These are phyloP conservation scores for Muscicapa comitata DNA, from an alignment of 2,797 vertebrate species.

Conservation along the genomic window DNA sequence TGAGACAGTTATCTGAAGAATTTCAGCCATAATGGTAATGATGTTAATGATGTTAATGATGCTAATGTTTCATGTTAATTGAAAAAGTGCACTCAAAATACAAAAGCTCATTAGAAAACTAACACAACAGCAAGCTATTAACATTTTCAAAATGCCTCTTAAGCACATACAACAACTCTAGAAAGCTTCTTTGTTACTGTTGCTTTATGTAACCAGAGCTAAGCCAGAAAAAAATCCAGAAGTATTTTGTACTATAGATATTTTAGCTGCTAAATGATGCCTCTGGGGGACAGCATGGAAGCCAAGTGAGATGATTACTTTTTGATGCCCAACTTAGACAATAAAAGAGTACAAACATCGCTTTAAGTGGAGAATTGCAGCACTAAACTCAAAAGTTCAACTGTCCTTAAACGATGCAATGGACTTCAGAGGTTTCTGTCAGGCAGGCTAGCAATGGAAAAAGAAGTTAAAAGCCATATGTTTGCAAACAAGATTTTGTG, in stretches of 20 bases:
- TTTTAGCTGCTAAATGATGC: not conserved
- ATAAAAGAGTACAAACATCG: not conserved
- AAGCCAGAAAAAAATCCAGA: not conserved
- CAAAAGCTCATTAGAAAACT: not conserved
- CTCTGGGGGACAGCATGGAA: not conserved
- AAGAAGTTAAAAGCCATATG: not conserved
- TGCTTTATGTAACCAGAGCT: not conserved
- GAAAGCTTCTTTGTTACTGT: not conserved
- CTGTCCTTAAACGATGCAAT: not conserved
- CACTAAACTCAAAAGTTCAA: not conserved
- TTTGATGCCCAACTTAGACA: not conserved
- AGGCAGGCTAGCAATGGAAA: not conserved
- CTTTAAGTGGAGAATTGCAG: not conserved
- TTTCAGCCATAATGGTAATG: not conserved
- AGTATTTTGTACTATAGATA: not conserved
- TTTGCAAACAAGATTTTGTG: conserved; percentile 19
- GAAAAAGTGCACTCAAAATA: not conserved
- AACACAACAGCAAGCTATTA: not conserved
- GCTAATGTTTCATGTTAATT: not conserved
- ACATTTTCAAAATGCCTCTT: not conserved
- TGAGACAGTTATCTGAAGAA: not conserved
- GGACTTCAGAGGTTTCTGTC: not conserved
- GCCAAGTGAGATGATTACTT: not conserved
- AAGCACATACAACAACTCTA: not conserved
- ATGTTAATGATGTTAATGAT: too few relatives aligned